phyloP scores from a whole-genome alignment of 1,140 invertebrate species.

The Chionoecetes opilio region DNA sequence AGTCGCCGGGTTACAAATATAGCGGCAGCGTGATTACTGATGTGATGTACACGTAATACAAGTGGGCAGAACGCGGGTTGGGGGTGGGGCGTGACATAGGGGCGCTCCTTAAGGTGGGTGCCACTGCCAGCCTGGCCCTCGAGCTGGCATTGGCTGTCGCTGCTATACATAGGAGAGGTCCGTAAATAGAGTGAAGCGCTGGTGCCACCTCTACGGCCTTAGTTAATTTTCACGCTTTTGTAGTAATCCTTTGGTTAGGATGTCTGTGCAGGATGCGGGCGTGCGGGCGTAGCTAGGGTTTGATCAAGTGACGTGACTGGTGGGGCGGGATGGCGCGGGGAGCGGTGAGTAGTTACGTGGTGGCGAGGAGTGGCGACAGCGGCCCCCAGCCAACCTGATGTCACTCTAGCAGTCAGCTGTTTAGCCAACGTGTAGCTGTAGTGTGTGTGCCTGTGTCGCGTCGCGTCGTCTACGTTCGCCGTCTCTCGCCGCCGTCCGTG shows the following conservation, averaged over 20 bases:
- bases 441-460: conserved; percentile 73
- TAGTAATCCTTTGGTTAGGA: not conserved
- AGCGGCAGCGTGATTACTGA: not conserved
- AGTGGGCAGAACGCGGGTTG: conserved; percentile 10
- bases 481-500: conserved; percentile 68
- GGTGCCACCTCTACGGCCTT: conserved; percentile 53
- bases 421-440: conserved; percentile 77
- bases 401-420: conserved; percentile 76
- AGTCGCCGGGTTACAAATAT: conserved; percentile 1
- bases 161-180: conserved; percentile 74
- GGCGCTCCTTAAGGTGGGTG: conserved; percentile 66
- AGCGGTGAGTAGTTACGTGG: not conserved
- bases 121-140: conserved; percentile 65
- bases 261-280: not conserved
- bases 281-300: not conserved
- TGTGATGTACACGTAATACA: conserved; percentile 7
- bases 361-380: conserved; percentile 57
- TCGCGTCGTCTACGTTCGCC: conserved; percentile 64
- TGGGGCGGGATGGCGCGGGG: not conserved
- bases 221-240: not conserved
- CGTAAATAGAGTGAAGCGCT: conserved; percentile 68
- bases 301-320: not conserved
- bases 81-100: conserved; percentile 56
- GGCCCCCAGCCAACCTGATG: conserved; percentile 70
- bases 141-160: conserved; percentile 68